Evolutionary conservation across 2,888 invertebrate genomes (phyloP).

Genomic region (Nematopogon swammerdamellus): DNA sequence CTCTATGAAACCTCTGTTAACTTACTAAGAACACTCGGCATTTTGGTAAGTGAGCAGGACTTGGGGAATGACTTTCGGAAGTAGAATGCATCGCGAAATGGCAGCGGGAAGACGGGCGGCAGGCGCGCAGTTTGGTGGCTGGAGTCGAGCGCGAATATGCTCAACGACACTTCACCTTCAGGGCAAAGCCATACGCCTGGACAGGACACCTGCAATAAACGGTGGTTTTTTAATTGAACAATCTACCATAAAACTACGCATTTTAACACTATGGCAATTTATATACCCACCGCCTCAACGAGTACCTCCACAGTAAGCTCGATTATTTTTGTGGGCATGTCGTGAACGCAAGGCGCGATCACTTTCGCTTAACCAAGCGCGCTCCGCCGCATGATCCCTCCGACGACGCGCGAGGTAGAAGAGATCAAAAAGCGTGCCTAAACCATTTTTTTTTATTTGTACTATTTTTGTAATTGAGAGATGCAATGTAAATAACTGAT

Average conservation of each 20-base stretch:
- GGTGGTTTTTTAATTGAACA: too few species aligned
- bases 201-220: constrained; percentile 76
- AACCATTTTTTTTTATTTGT: too few species aligned
- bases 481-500: too few species aligned
- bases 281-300: constrained; percentile 53
- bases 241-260: too few species aligned
- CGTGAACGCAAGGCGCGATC: too few species aligned
- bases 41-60: constrained; percentile 38
- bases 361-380: too few species aligned
- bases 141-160: constrained; percentile 65
- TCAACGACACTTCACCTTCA: constrained; percentile 71
- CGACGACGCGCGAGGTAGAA: too few species aligned
- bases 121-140: constrained; percentile 64
- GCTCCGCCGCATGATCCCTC: too few species aligned
- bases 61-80: constrained; percentile 51
- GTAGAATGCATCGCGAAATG: constrained; percentile 67
- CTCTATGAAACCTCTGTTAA: too few species aligned
- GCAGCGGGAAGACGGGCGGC: constrained; percentile 68
- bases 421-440: too few species aligned
- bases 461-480: too few species aligned
- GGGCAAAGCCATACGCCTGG: constrained; percentile 86
- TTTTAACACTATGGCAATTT: too few species aligned
- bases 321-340: constrained; percentile 39
- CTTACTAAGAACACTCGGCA: constrained; percentile 36
- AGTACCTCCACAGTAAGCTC: constrained; percentile 57